Evolutionary conservation across 23 tunicate genomes (phyloP).

Genomic region (Halocynthia roretzi): DNA sequence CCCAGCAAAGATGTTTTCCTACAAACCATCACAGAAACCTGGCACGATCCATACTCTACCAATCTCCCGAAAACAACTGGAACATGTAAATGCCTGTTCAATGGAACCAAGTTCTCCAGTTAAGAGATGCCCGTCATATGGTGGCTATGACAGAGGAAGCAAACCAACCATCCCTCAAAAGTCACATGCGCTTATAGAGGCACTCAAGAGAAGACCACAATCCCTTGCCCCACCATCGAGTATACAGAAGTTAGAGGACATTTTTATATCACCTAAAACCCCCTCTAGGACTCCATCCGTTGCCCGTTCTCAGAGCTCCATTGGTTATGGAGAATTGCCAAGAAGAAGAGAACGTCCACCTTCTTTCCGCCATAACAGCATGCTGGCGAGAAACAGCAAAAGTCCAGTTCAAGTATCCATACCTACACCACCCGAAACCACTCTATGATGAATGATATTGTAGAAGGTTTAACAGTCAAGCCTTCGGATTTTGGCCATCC

Average conservation of each 20-base stretch:
- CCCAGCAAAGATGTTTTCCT: neutral
- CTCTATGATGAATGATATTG: neutral
- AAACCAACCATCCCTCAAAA: conserved; percentile 4
- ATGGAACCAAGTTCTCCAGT: neutral
- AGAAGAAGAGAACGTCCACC: conserved; percentile 21
- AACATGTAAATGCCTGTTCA: too few species aligned
- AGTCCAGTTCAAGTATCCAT: conserved; percentile 22
- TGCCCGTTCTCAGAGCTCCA: neutral
- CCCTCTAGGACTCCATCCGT: conserved; percentile 3
- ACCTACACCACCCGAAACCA: conserved; percentile 12
- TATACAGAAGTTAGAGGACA: neutral
- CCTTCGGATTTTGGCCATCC: too few species aligned
- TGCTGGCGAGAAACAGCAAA: neutral
- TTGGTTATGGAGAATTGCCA: neutral
- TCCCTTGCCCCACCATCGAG: conserved; percentile 8
- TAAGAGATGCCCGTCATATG: neutral
- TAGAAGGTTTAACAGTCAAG: too few species aligned
- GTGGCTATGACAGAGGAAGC: neutral
- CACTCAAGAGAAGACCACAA: conserved; percentile 1
- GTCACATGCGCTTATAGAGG: conserved; percentile 11
- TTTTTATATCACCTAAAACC: neutral
- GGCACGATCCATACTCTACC: neutral
- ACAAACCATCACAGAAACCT: neutral
- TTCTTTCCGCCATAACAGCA: conserved; percentile 24
- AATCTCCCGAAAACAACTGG: neutral